phyloP scores from a whole-genome alignment of 2,797 vertebrate genomes.

The Synanceia verrucosa region DNA sequence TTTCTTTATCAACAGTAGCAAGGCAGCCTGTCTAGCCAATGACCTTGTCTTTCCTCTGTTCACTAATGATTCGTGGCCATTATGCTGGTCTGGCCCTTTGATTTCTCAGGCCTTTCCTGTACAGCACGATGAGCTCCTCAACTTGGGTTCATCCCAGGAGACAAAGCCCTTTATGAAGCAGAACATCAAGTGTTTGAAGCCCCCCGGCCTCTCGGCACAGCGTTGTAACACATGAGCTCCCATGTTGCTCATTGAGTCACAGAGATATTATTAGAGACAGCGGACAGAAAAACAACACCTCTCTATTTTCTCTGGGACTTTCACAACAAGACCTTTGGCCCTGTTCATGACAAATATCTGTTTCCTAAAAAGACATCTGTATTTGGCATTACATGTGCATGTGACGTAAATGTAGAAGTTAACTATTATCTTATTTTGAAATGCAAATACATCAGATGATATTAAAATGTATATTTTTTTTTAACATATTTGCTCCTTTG shows the following conservation, averaged over 20 bases:
- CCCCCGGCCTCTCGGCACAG: conserved; percentile 47
- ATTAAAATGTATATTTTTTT: background rate
- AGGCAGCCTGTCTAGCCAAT: conserved; percentile 56
- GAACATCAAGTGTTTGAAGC: conserved; percentile 75
- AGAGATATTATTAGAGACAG: conserved; percentile 64
- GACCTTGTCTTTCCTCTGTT: conserved; percentile 72
- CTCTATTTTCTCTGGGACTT: conserved; percentile 43
- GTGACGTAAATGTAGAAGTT: background rate
- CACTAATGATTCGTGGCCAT: conserved; percentile 75
- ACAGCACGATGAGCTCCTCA: conserved; percentile 80
- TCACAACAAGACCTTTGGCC: conserved; percentile 30
- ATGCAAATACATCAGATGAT: background rate
- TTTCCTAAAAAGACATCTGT: conserved; percentile 28
- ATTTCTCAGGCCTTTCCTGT: conserved; percentile 83
- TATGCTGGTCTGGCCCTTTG: conserved; percentile 78
- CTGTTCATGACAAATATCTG: conserved; percentile 27
- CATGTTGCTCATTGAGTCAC: conserved; percentile 56
- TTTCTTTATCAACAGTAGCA: conserved; percentile 18
- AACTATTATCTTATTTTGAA: background rate
- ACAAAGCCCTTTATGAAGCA: conserved; percentile 78
- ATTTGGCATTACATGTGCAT: background rate
- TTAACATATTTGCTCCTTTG: background rate
- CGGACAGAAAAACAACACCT: conserved; percentile 55
- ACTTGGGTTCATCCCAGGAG: conserved; percentile 83
- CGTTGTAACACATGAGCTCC: conserved; percentile 57